phyloP scores from a whole-genome alignment of 2,888 invertebrate genomes.

The Priocnemis perturbator region DNA sequence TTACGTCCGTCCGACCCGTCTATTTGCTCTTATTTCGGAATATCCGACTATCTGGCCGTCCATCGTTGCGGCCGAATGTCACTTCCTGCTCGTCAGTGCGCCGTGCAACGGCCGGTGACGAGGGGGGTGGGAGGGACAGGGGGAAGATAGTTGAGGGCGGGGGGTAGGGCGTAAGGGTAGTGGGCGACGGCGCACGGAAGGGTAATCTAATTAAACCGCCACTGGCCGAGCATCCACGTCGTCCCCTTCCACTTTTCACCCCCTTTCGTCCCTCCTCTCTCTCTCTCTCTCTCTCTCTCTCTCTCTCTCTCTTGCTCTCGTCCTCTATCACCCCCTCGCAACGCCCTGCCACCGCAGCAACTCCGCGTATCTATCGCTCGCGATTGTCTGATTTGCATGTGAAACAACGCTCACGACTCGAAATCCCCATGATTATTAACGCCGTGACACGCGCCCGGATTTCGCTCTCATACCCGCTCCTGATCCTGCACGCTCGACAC shows the following conservation, averaged over 20 bases:
- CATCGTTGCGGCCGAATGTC: conserved; percentile 37
- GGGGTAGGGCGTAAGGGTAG: conserved; percentile 27
- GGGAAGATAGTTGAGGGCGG: conserved; percentile 11
- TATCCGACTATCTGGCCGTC: conserved; percentile 14
- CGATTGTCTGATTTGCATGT: conserved; percentile 70
- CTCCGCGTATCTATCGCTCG: conserved; percentile 53
- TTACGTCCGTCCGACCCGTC: conserved; percentile 38
- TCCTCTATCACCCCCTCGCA: neutral
- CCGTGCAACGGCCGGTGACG: conserved; percentile 12
- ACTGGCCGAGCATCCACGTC: conserved; percentile 44
- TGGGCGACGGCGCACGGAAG: conserved; percentile 51
- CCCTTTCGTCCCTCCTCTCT: neutral
- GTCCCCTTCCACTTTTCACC: neutral
- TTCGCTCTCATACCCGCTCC: neutral
- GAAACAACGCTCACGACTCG: conserved; percentile 58
- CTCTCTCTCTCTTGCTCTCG: neutral
- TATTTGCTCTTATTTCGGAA: conserved; percentile 25
- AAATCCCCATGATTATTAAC: conserved; percentile 64
- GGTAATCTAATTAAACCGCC: conserved; percentile 67
- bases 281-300: conserved; percentile 6
- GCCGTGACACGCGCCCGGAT: conserved; percentile 45
- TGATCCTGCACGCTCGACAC: too few relatives aligned
- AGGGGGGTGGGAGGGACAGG: neutral
- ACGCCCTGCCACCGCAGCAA: neutral
- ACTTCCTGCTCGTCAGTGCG: conserved; percentile 38